Evolutionary conservation across 2,113 vertebrate genomes (phyloP), one percentile per base, ranked within the genome.

Genomic region (Syngnathus floridae): DNA sequence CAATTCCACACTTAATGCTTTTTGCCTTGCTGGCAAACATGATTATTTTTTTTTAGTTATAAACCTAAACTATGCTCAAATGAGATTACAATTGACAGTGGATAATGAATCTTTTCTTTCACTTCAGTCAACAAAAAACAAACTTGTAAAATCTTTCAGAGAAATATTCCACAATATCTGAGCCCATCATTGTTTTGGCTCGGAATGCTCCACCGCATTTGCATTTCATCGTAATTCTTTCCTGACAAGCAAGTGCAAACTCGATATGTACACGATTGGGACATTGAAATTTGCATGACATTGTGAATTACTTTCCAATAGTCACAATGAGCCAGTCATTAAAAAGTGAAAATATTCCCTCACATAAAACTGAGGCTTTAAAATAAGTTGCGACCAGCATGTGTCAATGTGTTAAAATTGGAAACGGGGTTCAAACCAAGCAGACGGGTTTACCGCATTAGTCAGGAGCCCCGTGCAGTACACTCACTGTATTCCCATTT

Each of bases 401-500:
- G 16, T 59, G 57, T 5, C n/a, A 26, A 21, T 22, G 21, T 54
- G 4, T 54, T 54, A 11, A 54, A 54, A 54, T 54, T 26, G 22
- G 31, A 7, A 26, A 40, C 7, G 11, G 5, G 40, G 58, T 11
- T 60, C 37, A 60, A 60, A 41, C 1, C 38, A 22, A 22, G 38
- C 58, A 22, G 37, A 22, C 58, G 43, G 26, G 6, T 41, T 38
- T n/a, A 22, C 9, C 6, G 19, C 37, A 40, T 60, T 12, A 4
- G n/a, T 61, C 38, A 22, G 38, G n/a, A 22, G 11, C 2, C n/a
- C 58, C 12, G 10, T 43, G 38, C 59, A 8, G n/a, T 37, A 35
- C 8, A 92, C 94, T 96, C 87, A 98, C 96, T 46, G 93, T 89
- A 86, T 96, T 95, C 66, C 96, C 95, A 9, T 98, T 97, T 90